Base-by-base conservation (phyloP, 2,113 vertebrate species). In the Cervus canadensis region DNA sequence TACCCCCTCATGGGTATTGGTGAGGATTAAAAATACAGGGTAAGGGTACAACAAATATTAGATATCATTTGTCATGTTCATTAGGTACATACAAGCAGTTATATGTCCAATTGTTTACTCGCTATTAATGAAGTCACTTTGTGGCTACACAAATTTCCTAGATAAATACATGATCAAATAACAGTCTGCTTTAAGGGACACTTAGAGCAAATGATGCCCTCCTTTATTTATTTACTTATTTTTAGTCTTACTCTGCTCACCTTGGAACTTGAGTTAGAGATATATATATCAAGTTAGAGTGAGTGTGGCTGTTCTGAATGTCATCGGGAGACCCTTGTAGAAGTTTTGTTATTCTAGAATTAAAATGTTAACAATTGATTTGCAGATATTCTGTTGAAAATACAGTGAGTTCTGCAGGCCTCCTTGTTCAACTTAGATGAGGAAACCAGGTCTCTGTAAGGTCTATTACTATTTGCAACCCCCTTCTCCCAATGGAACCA, bases 351-450 rank as follows among this genome's bases (percentile, higher is more conserved):
- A 78, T 92, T 92, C 33, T 94, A 71, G 57, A 96, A 81, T 59
- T 30, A 91, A 85, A 95, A 92, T 85, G 33, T 71, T 60, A 76
- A 30, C 74, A 76, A 60, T 67, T 96, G 92, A 81, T 96, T 96
- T 89, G 71, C n/a, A 95, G 56, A 5, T 94, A 50, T 50, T 95
- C 30, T 76, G 23, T 21, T 91, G 67, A 95, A 95, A 76, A 87
- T 78, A 26, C 14, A 87, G 2, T 82, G 79, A 87, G 19, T 94
- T 92, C 59, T 89, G 23, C 36, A 92, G 48, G 26, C 54, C 62
- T 81, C 1, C 52, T 52, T 9, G 45, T 28, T 94, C 88, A 78
- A 16, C 50, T 83, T 82, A 89, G 54, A 16, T 90, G 54, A 86
- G n/a, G 87, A 96, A 83, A 48, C 84, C 17, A 90, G 85, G 85